Conservation (phyloP, 2,888 invertebrate species). For the Troilus luridus region DNA sequence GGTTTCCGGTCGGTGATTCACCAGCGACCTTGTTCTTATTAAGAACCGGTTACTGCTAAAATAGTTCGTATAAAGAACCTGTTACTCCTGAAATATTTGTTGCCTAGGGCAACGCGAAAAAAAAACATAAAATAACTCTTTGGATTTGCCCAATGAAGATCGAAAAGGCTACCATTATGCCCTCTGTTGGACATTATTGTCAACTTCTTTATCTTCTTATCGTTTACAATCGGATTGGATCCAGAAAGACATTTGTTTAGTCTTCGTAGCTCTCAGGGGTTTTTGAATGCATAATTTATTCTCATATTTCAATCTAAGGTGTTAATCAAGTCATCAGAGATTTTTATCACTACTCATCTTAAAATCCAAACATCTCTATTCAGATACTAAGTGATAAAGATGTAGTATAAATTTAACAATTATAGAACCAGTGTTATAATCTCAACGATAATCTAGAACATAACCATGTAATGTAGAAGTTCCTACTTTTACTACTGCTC, state of each 20-base stretch:
- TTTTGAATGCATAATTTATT: not conserved
- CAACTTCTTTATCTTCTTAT: not conserved
- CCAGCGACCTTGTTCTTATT: constrained; percentile 27
- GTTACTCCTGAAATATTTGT: not conserved
- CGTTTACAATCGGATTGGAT: not conserved
- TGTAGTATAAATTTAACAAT: too few relatives aligned
- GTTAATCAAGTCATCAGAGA: not conserved
- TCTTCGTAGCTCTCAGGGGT: not conserved
- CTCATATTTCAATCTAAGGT: not conserved
- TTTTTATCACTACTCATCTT: not conserved
- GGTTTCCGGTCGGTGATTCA: constrained; percentile 21
- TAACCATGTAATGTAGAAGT: too few relatives aligned
- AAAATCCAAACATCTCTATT: not conserved
- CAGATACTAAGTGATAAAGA: not conserved
- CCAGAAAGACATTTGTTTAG: not conserved
- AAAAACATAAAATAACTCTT: not conserved
- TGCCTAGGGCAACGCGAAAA: constrained; percentile 9
- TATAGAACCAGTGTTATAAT: not conserved
- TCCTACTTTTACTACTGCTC: too few relatives aligned
- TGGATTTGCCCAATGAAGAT: not conserved
- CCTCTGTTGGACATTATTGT: not conserved
- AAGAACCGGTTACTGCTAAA: not conserved
- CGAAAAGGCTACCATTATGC: not conserved
- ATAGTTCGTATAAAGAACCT: constrained; percentile 21
- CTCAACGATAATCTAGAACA: too few relatives aligned